Evolutionary conservation across 2,113 vertebrate species (phyloP), one percentile per base, ranked within the genome.

Genomic region (Chloebia gouldiae): DNA sequence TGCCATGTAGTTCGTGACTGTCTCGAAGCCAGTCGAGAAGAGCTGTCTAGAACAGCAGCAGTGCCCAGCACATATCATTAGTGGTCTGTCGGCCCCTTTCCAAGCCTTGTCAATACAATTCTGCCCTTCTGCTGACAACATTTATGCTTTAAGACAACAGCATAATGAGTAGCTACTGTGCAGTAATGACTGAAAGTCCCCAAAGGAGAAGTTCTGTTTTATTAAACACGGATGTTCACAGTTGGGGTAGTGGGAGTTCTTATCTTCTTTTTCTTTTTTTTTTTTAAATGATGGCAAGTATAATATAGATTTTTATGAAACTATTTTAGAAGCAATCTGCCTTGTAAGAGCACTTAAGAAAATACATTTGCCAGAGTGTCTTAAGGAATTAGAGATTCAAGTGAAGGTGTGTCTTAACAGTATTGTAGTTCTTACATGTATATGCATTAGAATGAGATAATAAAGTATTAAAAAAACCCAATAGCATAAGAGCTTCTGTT

Each of bases 41-140:
- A 65, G 81, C 78, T 61, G 45, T 30, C 75, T 61, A 11, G 65
- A 92, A 5, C 44, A 60, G 60, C 8, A 4, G 72, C 51, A 24
- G 31, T 65, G 64, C 68, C 76, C 49, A 64, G 12, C 3, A 4
- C 8, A 0, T 56, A 31, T 45, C 35, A 8, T 78, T 35, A 86
- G 56, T 80, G 68, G 6, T 82, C 49, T 50, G 63, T 85, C 78
- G 37, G 76, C 59, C 42, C 3, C 2, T 63, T 86, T 45, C 56
- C 86, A 81, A 75, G 86, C 83, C 82, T 81, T 90, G 82, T 94
- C 95, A 84, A 75, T 93, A 81, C 85, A 68, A 79, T 93, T 42
- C 60, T 86, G 63, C 82, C 65, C 51, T 86, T 88, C 50, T 81
- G 40, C n/a, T 96, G 82, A 68, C 68, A 92, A 54, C 64, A 5